Evolutionary conservation across 2,113 vertebrate species (phyloP).

Genomic region (Rissa tridactyla): DNA sequence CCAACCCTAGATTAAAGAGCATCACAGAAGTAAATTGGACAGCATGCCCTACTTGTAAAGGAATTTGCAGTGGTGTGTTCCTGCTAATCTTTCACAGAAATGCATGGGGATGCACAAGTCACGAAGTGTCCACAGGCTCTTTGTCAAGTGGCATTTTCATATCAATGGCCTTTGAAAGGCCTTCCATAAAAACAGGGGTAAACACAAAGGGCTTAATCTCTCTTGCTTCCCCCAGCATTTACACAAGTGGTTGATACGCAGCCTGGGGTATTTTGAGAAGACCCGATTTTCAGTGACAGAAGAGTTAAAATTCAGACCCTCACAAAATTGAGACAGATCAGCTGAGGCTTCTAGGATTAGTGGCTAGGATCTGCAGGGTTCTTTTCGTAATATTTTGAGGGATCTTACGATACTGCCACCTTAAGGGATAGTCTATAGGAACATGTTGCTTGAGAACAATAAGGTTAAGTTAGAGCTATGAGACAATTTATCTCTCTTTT

Average conservation of each 20-base stretch:
- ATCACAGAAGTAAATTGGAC: not conserved
- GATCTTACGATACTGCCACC: not conserved
- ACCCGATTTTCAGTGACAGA: not conserved
- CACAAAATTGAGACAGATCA: not conserved
- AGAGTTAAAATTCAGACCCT: not conserved
- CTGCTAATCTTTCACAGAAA: slow-evolving; percentile 3
- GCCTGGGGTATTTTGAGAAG: not conserved
- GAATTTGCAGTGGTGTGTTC: not conserved
- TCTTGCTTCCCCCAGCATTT: not conserved
- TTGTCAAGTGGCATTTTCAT: not conserved
- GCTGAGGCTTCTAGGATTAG: not conserved
- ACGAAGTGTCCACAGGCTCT: not conserved
- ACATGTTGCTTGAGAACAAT: not conserved
- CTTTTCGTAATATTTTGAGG: not conserved
- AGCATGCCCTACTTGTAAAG: not conserved
- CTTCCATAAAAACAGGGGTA: not conserved
- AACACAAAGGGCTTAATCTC: not conserved
- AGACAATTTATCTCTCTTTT: not conserved
- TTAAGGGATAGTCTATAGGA: not conserved
- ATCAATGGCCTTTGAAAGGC: not conserved
- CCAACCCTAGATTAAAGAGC: not conserved
- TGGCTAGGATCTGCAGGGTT: not conserved
- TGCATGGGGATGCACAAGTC: not conserved
- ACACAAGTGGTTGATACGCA: not conserved
- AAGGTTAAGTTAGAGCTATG: not conserved